phyloP scores from a whole-genome alignment of 2,797 vertebrate genomes.

The Okamejei kenojei region DNA sequence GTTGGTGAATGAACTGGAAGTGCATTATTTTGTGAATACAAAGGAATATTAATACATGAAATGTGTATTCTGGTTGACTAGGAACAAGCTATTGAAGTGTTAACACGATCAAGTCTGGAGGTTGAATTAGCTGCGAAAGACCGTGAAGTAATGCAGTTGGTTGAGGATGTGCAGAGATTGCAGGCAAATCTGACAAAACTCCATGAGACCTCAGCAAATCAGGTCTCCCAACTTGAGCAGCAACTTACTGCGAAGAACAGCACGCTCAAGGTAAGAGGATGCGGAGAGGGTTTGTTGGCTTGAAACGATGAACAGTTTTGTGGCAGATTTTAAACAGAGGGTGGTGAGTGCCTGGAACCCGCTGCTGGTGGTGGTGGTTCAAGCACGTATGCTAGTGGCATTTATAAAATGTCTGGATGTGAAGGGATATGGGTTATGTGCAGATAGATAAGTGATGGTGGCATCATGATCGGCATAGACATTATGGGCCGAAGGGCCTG shows the following conservation, averaged over 20 bases:
- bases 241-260: constrained; percentile 85
- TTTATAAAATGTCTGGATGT: too few relatives aligned
- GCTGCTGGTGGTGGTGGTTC: too few relatives aligned
- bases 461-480: too few relatives aligned
- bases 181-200: constrained; percentile 94
- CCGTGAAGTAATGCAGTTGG: constrained; percentile 85
- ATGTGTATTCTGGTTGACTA: constrained; percentile 43
- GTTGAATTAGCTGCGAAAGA: constrained; percentile 91
- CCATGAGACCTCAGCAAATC: constrained; percentile 83
- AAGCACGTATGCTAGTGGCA: too few relatives aligned
- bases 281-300: neutral
- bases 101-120: constrained; percentile 79
- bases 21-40: neutral
- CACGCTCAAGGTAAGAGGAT: constrained; percentile 73
- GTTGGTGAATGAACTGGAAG: neutral
- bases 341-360: too few relatives aligned
- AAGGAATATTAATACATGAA: neutral
- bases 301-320: neutral
- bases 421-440: too few relatives aligned
- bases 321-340: neutral
- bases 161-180: constrained; percentile 93
- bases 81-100: constrained; percentile 76
- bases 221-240: constrained; percentile 88
- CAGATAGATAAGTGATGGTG: too few relatives aligned
- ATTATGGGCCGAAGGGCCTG: too few relatives aligned